Evolutionary conservation across 2,797 vertebrate genomes (phyloP), one percentile per base, ranked within the genome.

Genomic region (Apogon talboti): DNA sequence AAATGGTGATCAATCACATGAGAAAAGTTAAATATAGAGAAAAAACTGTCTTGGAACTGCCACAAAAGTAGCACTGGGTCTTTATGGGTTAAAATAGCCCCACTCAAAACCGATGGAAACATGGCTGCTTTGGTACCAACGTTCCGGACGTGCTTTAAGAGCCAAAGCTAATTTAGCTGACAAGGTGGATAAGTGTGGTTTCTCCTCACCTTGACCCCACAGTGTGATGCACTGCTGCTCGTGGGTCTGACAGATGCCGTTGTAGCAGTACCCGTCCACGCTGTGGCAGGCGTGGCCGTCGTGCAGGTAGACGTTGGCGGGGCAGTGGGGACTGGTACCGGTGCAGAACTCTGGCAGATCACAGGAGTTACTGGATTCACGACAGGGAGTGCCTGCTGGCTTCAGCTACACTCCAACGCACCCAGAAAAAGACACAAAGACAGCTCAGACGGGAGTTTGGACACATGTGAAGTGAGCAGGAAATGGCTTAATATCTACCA

Each of bases 271-370:
- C 0, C 97, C 96, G 0, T 98, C 96, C 52, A 95, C 90, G 0
- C 89, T 89, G 24, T 96, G 93, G 82, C 98, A 99, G 0, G 90
- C 66, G 51, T 98, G 96, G n/a, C 98, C 98, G 0, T 99, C 97
- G 0, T 99, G 98, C 68, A 99, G 94, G 91, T 99, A 99, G 3
- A 99, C 96, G 0, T 99, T 99, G 56, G 96, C 89, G 0, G 98
- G 98, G 84, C 98, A 99, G 82, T 98, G 95, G 0, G 97, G 95
- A 71, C 88, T 84, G 56, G 84, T 74, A 7, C 98, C 98, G 0
- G 96, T 98, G 93, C 98, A 99, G 88, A 98, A 99, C 92, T 99
- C 98, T 0, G 98, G 96, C 50, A 99, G 95, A 45, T 99, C 98
- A 0, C 98, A 99, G 11, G 96, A 94, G 57, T 99, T 98, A 73